These are phyloP conservation scores for Hipparchia semele DNA, from an alignment of 2,888 invertebrate genomes.

Conservation along the genomic window DNA sequence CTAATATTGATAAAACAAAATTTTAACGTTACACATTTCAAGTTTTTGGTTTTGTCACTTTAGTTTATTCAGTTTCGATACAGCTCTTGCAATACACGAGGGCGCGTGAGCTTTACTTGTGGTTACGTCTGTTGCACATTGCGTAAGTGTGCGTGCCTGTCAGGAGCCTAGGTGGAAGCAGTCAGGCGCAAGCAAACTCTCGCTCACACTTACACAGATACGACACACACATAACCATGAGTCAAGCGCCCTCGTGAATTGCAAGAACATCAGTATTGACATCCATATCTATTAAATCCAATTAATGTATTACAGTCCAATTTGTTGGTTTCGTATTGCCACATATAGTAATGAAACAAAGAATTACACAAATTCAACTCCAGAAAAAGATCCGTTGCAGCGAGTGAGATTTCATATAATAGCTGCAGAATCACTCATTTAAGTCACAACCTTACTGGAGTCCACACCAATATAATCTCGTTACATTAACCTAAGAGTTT, in stretches of 20 bases:
- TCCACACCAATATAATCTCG: conserved; percentile 61
- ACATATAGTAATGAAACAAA: not conserved
- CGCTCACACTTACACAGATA: no score
- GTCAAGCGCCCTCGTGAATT: no score
- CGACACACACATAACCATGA: no score
- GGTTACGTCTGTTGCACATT: no score
- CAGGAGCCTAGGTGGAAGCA: no score
- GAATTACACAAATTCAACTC: conserved; percentile 19
- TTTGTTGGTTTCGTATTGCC: not conserved
- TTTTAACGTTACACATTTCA: not conserved
- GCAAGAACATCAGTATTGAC: not conserved
- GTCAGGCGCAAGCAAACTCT: no score
- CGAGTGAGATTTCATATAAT: conserved; percentile 28
- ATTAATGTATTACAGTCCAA: not conserved
- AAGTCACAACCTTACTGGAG: conserved; percentile 38
- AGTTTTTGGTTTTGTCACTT: not conserved
- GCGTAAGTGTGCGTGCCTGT: no score
- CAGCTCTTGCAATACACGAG: no score
- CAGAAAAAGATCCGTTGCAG: conserved; percentile 28
- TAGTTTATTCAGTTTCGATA: not conserved
- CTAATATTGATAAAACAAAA: not conserved
- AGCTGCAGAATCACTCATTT: conserved; percentile 30
- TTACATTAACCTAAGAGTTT: conserved; percentile 50
- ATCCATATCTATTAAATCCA: not conserved
- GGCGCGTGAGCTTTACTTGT: no score